Base-by-base conservation (phyloP, 1,140 invertebrate genomes). In the Heliconius himera region DNA sequence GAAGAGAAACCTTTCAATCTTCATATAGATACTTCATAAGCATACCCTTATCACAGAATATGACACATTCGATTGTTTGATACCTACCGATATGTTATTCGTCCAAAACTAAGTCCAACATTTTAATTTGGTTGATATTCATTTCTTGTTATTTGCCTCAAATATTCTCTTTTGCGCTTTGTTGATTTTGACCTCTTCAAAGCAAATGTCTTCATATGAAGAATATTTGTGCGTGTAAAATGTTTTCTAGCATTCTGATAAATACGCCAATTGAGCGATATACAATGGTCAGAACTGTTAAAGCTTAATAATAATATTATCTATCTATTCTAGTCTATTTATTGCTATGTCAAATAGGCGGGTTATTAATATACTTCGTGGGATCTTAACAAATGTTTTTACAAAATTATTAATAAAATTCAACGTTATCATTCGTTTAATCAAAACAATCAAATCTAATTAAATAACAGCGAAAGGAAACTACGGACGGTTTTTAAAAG, bases 321-420 rank as follows among this genome's bases (percentile, higher is more conserved):
- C 88, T 93, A 94, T 88, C 90, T 92, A 92, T 87, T 92, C 91
- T 94, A 94, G 81, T 82, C 84, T 93, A 94, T 92, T 92, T 94
- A 94, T 94, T 94, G 93, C 93, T 94, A 94, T 93, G 88, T 93
- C 88, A 92, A 88, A 91, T 93, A 94, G 93, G 93, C 93, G 93
- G 93, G 93, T 92, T 89, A 89, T 91, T 81, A 89, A 89, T 91
- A 89, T 89, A 90, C 80, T 88, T 89, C 84, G 85, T 89, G 90
- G 87, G 84, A 84, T 87, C 84, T 88, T 80, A 93, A 91, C 90
- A 91, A 90, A 89, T 88, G 88, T 86, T 87, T 84, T 74, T 75
- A 70, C 78, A 81, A 77, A 66, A 77, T 77, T 81, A 81, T 51
- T 41, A 54, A 56, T 51, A 41, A 51, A 33, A 77, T 71, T 49